Conservation (phyloP, 2,888 invertebrate genomes). For the Syrista parreyssii region DNA sequence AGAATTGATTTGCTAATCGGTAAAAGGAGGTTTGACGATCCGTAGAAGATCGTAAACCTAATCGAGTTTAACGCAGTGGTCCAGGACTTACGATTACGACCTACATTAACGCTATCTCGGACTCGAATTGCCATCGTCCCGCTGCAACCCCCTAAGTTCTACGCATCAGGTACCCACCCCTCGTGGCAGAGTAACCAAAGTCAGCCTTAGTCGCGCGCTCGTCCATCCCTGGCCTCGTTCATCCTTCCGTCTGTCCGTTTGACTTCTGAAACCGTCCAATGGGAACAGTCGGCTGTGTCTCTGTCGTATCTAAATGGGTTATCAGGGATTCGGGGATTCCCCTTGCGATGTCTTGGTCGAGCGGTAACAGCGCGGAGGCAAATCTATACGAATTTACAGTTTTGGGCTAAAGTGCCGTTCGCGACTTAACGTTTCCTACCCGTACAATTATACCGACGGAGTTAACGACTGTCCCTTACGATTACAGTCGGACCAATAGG, state of each 20-base stretch:
- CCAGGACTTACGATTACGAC: neutral
- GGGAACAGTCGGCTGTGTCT: neutral
- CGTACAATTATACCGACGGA: neutral
- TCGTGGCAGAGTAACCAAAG: neutral
- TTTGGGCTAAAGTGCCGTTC: neutral
- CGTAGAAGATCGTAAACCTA: neutral
- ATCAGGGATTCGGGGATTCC: conserved; percentile 5
- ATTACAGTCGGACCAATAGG: neutral
- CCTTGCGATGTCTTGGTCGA: neutral
- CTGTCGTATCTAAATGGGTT: neutral
- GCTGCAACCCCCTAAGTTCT: neutral
- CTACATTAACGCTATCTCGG: conserved; percentile 6
- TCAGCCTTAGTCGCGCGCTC: conserved; percentile 8
- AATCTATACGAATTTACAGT: neutral
- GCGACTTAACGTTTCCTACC: neutral
- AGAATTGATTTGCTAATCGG: neutral
- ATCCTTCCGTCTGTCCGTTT: neutral
- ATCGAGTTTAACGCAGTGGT: neutral
- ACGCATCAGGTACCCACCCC: neutral
- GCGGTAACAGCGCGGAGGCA: neutral
- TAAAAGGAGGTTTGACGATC: neutral
- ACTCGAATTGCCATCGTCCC: neutral
- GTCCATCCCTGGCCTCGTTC: neutral
- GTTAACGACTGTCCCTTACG: neutral
- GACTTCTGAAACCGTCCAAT: neutral